phyloP scores from a whole-genome alignment of 2,113 vertebrate species.

The Megaceryle torquata region DNA sequence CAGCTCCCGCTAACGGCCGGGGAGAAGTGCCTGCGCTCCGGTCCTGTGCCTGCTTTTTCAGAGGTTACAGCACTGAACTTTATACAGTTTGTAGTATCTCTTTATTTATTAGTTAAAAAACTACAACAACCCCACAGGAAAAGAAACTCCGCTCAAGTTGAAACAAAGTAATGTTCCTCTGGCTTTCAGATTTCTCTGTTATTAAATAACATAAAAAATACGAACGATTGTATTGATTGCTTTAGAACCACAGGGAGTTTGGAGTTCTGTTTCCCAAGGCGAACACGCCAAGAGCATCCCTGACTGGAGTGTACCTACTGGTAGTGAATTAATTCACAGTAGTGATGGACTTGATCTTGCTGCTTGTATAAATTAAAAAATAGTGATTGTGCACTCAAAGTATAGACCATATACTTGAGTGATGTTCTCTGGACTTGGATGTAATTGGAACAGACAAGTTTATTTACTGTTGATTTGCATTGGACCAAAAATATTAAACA shows the following conservation, averaged over 20 bases:
- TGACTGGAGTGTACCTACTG: fast-evolving
- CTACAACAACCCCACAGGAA: not conserved
- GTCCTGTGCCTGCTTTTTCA: fast-evolving
- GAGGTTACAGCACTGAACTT: not conserved
- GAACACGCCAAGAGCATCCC: fast-evolving
- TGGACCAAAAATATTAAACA: not conserved
- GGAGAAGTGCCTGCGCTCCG: fast-evolving
- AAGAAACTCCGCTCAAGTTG: not conserved
- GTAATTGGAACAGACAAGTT: not conserved
- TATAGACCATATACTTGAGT: not conserved
- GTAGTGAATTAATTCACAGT: not conserved
- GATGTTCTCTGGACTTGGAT: not conserved
- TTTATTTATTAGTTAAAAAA: too few relatives aligned
- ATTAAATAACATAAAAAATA: not conserved
- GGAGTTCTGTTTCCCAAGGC: not conserved
- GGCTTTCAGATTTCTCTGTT: not conserved
- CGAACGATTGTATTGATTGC: fast-evolving
- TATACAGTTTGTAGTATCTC: fast-evolving
- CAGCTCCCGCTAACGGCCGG: fast-evolving
- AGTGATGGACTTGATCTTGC: not conserved
- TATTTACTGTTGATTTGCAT: not conserved
- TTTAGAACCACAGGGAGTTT: fast-evolving
- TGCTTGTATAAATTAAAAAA: not conserved
- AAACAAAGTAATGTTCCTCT: not conserved
- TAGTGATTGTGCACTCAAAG: not conserved